Evolutionary conservation across 2,888 invertebrate species (phyloP).

Genomic region (Camponotus fellah): DNA sequence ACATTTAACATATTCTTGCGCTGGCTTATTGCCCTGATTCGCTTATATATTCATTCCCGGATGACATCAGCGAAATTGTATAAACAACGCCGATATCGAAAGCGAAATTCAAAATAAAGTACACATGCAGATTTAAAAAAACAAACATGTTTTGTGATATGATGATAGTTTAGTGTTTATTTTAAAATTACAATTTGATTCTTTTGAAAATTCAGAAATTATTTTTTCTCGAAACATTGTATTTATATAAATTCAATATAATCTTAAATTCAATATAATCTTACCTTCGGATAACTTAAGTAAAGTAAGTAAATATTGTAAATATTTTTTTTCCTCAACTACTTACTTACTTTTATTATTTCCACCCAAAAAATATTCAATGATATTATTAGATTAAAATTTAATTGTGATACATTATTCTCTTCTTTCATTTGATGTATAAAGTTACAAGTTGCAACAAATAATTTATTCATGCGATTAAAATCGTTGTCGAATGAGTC

Average conservation of each 20-base stretch:
- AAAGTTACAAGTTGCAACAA: neutral
- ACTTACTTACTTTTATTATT: constrained; percentile 1
- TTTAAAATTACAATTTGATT: neutral
- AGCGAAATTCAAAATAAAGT: constrained; percentile 13
- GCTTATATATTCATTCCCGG: neutral
- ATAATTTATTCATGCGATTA: constrained; percentile 19
- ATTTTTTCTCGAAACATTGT: neutral
- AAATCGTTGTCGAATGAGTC: constrained; percentile 13
- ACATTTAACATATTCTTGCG: constrained; percentile 26
- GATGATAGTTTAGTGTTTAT: neutral
- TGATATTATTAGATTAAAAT: neutral
- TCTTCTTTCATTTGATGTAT: neutral
- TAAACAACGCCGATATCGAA: neutral
- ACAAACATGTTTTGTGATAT: neutral
- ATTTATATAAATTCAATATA: neutral
- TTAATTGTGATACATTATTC: constrained; percentile 1
- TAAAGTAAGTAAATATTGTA: neutral
- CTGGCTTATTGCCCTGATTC: constrained; percentile 23
- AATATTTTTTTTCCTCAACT: constrained; percentile 15
- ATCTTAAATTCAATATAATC: neutral
- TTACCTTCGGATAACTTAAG: constrained; percentile 3
- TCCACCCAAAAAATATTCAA: neutral
- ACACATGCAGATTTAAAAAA: neutral
- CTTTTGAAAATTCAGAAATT: neutral
- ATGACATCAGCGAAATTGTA: constrained; percentile 13